phyloP scores from a whole-genome alignment of 2,113 vertebrate genomes.

The Pelmatolapia mariae region DNA sequence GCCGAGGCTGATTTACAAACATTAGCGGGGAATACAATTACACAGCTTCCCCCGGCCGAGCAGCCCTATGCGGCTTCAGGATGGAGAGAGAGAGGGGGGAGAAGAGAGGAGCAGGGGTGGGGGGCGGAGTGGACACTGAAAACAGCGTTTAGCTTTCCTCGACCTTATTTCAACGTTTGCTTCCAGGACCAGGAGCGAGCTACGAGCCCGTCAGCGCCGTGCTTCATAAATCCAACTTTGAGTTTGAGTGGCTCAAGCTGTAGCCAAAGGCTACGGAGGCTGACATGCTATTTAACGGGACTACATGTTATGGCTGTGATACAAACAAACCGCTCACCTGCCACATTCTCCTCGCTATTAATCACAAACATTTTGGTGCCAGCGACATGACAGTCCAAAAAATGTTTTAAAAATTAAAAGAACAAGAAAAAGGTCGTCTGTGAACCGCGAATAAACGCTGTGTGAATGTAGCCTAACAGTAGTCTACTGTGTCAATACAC shows the following conservation, averaged over 20 bases:
- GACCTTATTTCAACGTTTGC: neutral
- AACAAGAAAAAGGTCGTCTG: neutral
- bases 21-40: conserved; percentile 89
- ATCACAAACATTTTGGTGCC: neutral
- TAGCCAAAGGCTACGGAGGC: neutral
- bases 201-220: neutral
- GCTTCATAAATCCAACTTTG: conserved; percentile 42
- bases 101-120: neutral
- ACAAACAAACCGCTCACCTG: conserved; percentile 52
- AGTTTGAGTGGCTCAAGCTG: neutral
- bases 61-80: conserved; percentile 62
- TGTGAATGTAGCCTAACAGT: neutral
- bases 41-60: conserved; percentile 66
- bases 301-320: neutral
- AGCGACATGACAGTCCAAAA: neutral
- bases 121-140: conserved; percentile 20
- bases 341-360: conserved; percentile 10
- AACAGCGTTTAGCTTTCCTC: conserved; percentile 13
- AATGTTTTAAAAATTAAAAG: rapidly evolving
- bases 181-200: neutral
- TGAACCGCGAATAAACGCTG: neutral
- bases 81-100: neutral
- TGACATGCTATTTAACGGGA: neutral
- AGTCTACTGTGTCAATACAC: neutral
- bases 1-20: conserved; percentile 87